Conservation (phyloP, 1,140 invertebrate genomes). For the Drosophila burlai region DNA sequence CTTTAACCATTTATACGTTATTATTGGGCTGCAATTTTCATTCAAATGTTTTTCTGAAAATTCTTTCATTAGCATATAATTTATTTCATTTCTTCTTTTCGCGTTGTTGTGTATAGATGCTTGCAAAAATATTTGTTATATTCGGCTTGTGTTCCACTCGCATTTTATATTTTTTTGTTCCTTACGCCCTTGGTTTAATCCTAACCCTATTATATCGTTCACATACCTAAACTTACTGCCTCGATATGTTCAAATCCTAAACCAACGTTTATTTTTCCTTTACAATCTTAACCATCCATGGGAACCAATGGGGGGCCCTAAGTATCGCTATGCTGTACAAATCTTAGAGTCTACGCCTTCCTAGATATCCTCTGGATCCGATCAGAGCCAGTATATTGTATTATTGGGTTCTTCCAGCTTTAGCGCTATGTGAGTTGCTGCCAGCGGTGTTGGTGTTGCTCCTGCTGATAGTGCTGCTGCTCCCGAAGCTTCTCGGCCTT, state of each 20-base stretch:
- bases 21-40: slow-evolving; percentile 51
- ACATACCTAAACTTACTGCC: slow-evolving; percentile 59
- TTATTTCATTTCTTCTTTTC: slow-evolving; percentile 1
- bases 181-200: slow-evolving; percentile 28
- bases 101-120: slow-evolving; percentile 29
- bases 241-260: slow-evolving; percentile 66
- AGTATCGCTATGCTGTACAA: slow-evolving; percentile 79
- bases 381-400: slow-evolving; percentile 12
- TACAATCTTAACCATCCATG: slow-evolving; percentile 36
- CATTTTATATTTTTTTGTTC: background rate
- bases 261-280: slow-evolving; percentile 23
- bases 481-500: slow-evolving; percentile 54
- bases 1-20: slow-evolving; percentile 37
- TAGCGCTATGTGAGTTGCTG: slow-evolving; percentile 66
- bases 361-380: slow-evolving; percentile 16
- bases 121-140: slow-evolving; percentile 63
- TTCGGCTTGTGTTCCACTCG: slow-evolving; percentile 28
- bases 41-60: slow-evolving; percentile 43
- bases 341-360: slow-evolving; percentile 64
- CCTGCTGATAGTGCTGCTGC: slow-evolving; percentile 38
- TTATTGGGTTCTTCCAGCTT: slow-evolving; percentile 16
- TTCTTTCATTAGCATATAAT: slow-evolving; percentile 8
- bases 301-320: slow-evolving; percentile 32
- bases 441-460: slow-evolving; percentile 48
- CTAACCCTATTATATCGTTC: slow-evolving; percentile 39